Evolutionary conservation across 2,113 vertebrate species (phyloP), one percentile per base, ranked within the genome.

Genomic region (Barbus barbus): DNA sequence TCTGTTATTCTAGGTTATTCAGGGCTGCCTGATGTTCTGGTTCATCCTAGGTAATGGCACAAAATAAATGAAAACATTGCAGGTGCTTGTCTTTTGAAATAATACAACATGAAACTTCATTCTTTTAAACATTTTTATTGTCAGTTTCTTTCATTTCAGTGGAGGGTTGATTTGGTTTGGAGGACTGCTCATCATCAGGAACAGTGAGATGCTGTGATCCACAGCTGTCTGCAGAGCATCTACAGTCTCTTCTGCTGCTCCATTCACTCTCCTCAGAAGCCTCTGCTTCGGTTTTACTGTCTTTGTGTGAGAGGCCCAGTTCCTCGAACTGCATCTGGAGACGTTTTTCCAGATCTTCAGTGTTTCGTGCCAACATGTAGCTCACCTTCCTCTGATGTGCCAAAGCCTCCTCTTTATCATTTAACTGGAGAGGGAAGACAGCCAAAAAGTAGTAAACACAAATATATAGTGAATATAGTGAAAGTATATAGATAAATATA

Each of bases 311-410:
- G 9, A 53, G 31, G 26, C 67, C 81, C 36, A 80, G 31, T 1
- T 84, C 85, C 20, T 82, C 81, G 26, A 82, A 24, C 65, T 87
- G 84, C 60, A 74, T 51, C 65, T 87, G 90, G 26, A 86, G 73
- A n/a, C 86, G 84, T 2, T 61, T 90, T 81, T 95, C 93, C 86
- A 94, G 94, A 28, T 90, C 90, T 89, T 97, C 96, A 3, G 96
- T 85, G 0, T 91, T 93, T 12, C 92, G 94, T 0, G 97, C 97
- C 51, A 99, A 90, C 97, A 98, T 98, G 88, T 97, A 95, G 89
- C 96, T 98, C 44, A 99, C 97, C 90, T 97, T 98, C 81, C 96
- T 95, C 86, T 99, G 97, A 90, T 99, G 97, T 2, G 97, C 97
- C 87, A 99, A 80, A 7, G 96, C 96, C 90, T 96, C 97, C 80